Evolutionary conservation across 2,888 invertebrate species (phyloP).

Genomic region (Vesta saturnalis): DNA sequence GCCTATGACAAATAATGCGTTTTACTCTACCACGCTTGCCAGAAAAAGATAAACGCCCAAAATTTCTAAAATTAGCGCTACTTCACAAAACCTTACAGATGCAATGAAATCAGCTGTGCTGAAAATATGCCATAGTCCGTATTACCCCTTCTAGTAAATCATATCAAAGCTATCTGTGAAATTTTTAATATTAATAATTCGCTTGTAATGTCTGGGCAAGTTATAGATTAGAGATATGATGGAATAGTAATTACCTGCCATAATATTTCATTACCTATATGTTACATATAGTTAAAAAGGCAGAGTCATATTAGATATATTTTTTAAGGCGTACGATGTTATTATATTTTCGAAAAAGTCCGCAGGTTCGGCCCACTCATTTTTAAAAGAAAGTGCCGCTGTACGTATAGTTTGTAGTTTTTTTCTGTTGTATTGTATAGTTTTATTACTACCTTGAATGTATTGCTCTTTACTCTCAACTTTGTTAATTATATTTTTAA

Average conservation of each 20-base stretch:
- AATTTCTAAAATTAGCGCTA: slow-evolving; percentile 27
- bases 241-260: slow-evolving; percentile 41
- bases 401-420: slow-evolving; percentile 43
- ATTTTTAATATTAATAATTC: slow-evolving; percentile 26
- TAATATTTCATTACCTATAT: slow-evolving; percentile 28
- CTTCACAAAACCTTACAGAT: slow-evolving; percentile 37
- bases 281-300: slow-evolving; percentile 23
- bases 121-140: slow-evolving; percentile 30
- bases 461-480: slow-evolving; percentile 49
- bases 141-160: slow-evolving; percentile 21
- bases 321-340: slow-evolving; percentile 26
- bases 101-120: slow-evolving; percentile 25
- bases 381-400: slow-evolving; percentile 28
- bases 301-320: slow-evolving; percentile 30
- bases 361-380: slow-evolving; percentile 29
- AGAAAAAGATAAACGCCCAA: background rate
- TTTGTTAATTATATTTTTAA: slow-evolving; percentile 52
- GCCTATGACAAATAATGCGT: slow-evolving; percentile 36
- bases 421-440: slow-evolving; percentile 29
- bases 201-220: slow-evolving; percentile 40
- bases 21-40: slow-evolving; percentile 14
- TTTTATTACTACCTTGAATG: slow-evolving; percentile 13
- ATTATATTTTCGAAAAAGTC: slow-evolving; percentile 30
- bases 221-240: slow-evolving; percentile 38
- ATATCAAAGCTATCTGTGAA: slow-evolving; percentile 37